Conservation (phyloP, 1,140 invertebrate genomes). For the Drosophila aff. region DNA sequence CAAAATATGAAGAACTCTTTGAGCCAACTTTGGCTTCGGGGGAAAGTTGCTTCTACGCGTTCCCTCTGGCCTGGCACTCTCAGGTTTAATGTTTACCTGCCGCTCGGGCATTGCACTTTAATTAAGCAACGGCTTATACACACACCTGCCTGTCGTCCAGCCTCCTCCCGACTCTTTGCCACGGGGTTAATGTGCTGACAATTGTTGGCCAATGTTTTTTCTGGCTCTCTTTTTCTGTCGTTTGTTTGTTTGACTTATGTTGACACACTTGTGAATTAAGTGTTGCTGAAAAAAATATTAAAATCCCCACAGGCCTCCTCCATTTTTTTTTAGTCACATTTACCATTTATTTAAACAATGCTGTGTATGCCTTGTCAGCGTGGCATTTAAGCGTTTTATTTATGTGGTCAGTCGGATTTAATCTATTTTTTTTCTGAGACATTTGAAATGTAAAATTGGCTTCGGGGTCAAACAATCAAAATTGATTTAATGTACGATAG, state of each 20-base stretch:
- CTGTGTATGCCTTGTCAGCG: slow-evolving; percentile 46
- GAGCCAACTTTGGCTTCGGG: slow-evolving; percentile 23
- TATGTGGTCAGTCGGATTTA: slow-evolving; percentile 33
- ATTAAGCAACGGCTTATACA: slow-evolving; percentile 48
- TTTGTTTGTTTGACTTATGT: slow-evolving; percentile 46
- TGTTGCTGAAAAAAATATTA: slow-evolving; percentile 44
- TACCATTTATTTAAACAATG: slow-evolving; percentile 53
- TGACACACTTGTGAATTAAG: slow-evolving; percentile 67
- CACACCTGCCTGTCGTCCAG: slow-evolving; percentile 20
- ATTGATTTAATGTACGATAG: slow-evolving; percentile 10
- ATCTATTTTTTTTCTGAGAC: slow-evolving; percentile 18
- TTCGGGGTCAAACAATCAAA: slow-evolving; percentile 8
- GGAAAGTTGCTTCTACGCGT: slow-evolving; percentile 18
- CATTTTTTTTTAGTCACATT: slow-evolving; percentile 19
- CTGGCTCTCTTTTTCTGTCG: slow-evolving; percentile 3
- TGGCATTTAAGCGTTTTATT: slow-evolving; percentile 47
- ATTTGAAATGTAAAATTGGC: slow-evolving; percentile 19
- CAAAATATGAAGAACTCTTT: slow-evolving; percentile 51
- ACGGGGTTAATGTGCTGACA: slow-evolving; percentile 70
- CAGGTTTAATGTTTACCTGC: slow-evolving; percentile 14
- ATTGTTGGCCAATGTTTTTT: slow-evolving; percentile 47
- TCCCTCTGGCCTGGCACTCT: slow-evolving; percentile 2
- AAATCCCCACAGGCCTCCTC: slow-evolving; percentile 11
- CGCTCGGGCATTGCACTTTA: slow-evolving; percentile 56
- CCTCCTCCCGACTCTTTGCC: slow-evolving; percentile 24